Evolutionary conservation across 2,113 vertebrate species (phyloP).

Genomic region (Xiphophorus hellerii): DNA sequence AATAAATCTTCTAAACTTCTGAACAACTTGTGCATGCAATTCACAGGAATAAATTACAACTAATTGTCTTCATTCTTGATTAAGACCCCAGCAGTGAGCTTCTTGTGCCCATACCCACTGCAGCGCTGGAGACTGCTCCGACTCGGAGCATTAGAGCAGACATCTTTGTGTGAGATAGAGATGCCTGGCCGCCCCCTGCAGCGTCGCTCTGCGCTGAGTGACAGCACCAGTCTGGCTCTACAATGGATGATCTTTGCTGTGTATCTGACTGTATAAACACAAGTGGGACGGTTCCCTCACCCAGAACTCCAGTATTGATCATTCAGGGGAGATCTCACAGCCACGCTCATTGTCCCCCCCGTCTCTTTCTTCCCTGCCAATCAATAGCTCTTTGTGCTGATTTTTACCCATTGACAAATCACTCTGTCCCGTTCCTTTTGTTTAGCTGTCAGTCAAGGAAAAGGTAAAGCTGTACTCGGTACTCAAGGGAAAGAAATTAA

Average conservation of each 20-base stretch:
- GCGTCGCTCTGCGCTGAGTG: constrained; percentile 67
- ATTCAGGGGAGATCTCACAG: constrained; percentile 72
- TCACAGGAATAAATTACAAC: not conserved
- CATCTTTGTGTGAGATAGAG: constrained; percentile 28
- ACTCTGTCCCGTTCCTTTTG: constrained; percentile 75
- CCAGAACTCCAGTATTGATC: constrained; percentile 82
- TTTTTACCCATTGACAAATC: constrained; percentile 80
- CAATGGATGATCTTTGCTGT: constrained; percentile 75
- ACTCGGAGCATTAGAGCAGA: constrained; percentile 14
- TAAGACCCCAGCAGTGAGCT: constrained; percentile 3
- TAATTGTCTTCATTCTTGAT: constrained; percentile 1
- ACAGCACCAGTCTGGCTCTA: constrained; percentile 66
- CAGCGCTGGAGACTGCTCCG: constrained; percentile 14
- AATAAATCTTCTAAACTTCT: not conserved
- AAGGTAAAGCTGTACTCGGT: constrained; percentile 55
- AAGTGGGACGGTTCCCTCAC: constrained; percentile 73
- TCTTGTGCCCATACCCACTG: constrained; percentile 16
- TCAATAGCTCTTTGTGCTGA: constrained; percentile 84
- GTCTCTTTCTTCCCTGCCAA: constrained; percentile 67
- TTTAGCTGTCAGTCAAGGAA: constrained; percentile 78
- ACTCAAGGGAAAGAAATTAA: constrained; percentile 15
- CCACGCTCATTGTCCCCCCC: constrained; percentile 71
- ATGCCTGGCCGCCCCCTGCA: constrained; percentile 53
- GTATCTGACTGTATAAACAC: constrained; percentile 79
- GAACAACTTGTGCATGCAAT: not conserved